Evolutionary conservation across 1,140 invertebrate genomes (phyloP).

Genomic region (Orchestia grillus): DNA sequence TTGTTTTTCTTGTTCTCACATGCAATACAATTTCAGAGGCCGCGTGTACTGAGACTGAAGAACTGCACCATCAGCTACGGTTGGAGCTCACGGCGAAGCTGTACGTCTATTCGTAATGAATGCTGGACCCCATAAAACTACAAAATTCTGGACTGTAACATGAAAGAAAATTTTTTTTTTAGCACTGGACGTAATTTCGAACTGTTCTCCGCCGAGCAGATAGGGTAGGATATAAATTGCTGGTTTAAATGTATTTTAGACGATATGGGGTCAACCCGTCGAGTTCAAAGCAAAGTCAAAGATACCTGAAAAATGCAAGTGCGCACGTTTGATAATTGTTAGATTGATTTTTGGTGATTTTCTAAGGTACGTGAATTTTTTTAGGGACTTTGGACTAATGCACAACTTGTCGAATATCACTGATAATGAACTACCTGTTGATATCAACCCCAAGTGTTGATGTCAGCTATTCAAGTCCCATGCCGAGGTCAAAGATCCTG

Average conservation of each 20-base stretch:
- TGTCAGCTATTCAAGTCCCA: background rate
- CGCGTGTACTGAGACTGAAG: background rate
- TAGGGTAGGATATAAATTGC: background rate
- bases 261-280: background rate
- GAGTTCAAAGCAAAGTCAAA: background rate
- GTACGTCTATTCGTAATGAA: background rate
- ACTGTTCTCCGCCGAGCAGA: background rate
- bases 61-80: background rate
- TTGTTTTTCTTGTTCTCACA: background rate
- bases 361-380: background rate
- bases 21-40: background rate
- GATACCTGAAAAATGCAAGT: background rate
- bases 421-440: background rate
- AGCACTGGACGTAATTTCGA: background rate
- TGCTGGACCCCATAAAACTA: background rate
- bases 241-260: background rate
- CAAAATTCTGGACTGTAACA: background rate
- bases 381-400: background rate
- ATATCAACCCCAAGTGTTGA: background rate
- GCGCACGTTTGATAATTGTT: background rate
- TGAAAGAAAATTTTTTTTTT: background rate
- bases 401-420: background rate
- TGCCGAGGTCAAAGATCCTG: too few relatives aligned
- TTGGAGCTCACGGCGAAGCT: background rate
- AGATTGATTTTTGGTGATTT: background rate